These are phyloP conservation scores for Episyrphus balteatus DNA, from an alignment of 1,140 invertebrate species.

Conservation along the genomic window DNA sequence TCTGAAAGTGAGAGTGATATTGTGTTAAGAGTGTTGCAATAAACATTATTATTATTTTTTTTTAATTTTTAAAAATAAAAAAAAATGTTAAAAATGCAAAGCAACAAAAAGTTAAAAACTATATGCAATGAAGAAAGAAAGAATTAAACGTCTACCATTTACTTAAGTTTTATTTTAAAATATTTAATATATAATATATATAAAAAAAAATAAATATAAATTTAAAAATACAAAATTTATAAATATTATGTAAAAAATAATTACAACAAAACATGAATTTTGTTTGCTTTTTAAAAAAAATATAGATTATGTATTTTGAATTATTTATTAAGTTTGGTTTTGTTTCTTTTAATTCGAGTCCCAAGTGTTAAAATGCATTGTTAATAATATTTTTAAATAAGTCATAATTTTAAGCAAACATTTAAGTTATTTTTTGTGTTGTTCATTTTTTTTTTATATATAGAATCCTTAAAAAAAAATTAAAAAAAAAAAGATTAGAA, in stretches of 20 bases:
- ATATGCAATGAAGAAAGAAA: constrained; percentile 4
- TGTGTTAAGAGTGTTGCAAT: constrained; percentile 35
- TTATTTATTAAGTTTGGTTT: no score
- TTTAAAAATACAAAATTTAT: constrained; percentile 6
- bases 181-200: constrained; percentile 5
- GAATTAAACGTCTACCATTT: constrained; percentile 5
- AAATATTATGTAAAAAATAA: background rate
- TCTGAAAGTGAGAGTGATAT: constrained; percentile 37
- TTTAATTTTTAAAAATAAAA: background rate
- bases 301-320: no score
- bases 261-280: no score
- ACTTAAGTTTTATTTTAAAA: constrained; percentile 4
- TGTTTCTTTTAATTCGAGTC: no score
- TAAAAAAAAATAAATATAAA: constrained; percentile 4
- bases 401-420: no score
- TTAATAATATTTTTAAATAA: no score
- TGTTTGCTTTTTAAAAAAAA: background rate
- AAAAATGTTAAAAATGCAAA: background rate
- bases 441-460: no score
- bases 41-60: background rate
- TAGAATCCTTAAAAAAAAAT: no score
- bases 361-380: no score
- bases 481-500: no score
- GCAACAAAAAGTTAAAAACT: constrained; percentile 6
- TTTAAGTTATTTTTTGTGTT: no score